These are phyloP conservation scores for Sarcophaga bullata DNA, from an alignment of 1,140 invertebrate species.

Conservation along the genomic window DNA sequence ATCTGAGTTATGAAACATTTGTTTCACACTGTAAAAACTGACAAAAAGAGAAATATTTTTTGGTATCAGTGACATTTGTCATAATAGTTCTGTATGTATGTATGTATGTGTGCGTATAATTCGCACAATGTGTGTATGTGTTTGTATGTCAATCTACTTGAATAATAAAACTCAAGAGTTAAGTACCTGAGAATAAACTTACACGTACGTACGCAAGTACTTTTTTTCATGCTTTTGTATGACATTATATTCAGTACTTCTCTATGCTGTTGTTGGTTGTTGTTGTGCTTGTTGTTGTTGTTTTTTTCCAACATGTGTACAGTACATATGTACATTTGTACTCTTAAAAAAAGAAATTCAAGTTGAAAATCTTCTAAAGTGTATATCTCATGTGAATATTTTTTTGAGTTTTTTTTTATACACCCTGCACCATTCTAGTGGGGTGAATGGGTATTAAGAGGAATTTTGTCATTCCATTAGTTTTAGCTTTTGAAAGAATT, in stretches of 20 bases:
- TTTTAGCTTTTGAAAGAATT: too few relatives aligned
- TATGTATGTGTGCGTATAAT: neutral
- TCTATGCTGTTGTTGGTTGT: too few relatives aligned
- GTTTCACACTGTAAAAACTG: too few relatives aligned
- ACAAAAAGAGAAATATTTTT: neutral
- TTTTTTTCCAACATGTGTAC: too few relatives aligned
- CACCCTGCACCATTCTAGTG: too few relatives aligned
- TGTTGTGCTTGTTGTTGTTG: too few relatives aligned
- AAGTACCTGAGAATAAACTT: neutral
- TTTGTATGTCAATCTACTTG: constrained; percentile 5
- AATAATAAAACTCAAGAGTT: constrained; percentile 15
- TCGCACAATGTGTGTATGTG: neutral
- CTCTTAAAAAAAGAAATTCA: neutral
- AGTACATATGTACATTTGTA: too few relatives aligned
- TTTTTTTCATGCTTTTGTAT: neutral
- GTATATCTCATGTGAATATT: constrained; percentile 14
- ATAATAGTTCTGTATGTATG: neutral
- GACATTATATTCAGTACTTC: neutral
- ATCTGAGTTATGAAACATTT: too few relatives aligned
- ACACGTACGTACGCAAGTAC: neutral
- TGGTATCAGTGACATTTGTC: constrained; percentile 20
- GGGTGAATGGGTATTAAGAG: too few relatives aligned
- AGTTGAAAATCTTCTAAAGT: constrained; percentile 21
- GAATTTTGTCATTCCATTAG: too few relatives aligned
- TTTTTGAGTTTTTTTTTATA: neutral